These are phyloP conservation scores for Etia nguti DNA, from an alignment of 2,113 vertebrate species.

Conservation along the genomic window DNA sequence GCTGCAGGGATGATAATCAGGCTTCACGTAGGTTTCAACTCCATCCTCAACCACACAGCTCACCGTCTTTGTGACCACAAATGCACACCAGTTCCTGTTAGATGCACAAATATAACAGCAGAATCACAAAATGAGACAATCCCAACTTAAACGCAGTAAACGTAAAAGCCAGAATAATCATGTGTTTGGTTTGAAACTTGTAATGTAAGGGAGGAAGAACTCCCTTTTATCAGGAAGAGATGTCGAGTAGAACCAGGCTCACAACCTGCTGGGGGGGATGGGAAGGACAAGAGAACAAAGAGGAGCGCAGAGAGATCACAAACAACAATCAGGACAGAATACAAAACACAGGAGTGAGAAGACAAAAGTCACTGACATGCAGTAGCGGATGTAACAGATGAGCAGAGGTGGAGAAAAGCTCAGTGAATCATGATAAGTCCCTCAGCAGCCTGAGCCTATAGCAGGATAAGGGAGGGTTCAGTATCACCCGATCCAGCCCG, in stretches of 20 bases:
- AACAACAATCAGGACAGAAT: not conserved
- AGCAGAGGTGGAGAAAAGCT: not conserved
- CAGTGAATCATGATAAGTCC: not conserved
- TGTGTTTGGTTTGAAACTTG: no score
- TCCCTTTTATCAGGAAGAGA: not conserved
- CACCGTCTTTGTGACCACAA: slow-evolving; percentile 85
- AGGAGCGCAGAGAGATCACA: no score
- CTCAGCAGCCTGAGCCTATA: not conserved
- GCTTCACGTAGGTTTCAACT: slow-evolving; percentile 87
- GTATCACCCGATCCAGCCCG: not conserved
- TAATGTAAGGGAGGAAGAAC: not conserved
- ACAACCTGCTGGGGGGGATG: no score
- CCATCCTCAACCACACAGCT: slow-evolving; percentile 94
- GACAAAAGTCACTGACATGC: not conserved
- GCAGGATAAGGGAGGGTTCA: not conserved
- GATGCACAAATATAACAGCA: not conserved
- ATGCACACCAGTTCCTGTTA: slow-evolving; percentile 92
- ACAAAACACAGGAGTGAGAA: not conserved
- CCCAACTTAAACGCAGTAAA: not conserved
- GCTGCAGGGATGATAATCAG: slow-evolving; percentile 87
- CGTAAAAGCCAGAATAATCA: no score
- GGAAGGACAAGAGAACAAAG: no score
- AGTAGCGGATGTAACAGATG: not conserved
- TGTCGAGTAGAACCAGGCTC: not conserved
- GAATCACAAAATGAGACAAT: not conserved